These are phyloP conservation scores for Thamnophis elegans DNA, from an alignment of 2,797 vertebrate genomes.

Conservation along the genomic window DNA sequence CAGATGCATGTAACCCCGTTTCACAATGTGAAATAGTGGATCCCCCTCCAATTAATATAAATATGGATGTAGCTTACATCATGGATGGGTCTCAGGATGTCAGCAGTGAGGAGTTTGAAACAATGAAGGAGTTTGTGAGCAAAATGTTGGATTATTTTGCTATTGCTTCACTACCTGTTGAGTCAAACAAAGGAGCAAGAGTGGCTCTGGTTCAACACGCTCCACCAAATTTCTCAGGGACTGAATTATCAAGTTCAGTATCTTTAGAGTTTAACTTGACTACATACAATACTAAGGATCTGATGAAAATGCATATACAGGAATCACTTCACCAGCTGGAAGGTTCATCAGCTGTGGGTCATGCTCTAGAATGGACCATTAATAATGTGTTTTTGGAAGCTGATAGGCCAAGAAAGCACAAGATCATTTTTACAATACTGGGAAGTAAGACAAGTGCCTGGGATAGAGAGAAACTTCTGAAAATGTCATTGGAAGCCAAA, in stretches of 20 bases:
- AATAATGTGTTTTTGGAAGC: slow-evolving; percentile 71
- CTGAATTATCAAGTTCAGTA: slow-evolving; percentile 50
- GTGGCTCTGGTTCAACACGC: slow-evolving; percentile 79
- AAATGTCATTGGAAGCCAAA: slow-evolving; percentile 74
- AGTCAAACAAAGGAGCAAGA: slow-evolving; percentile 57
- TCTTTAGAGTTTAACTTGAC: slow-evolving; percentile 77
- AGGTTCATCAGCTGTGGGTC: slow-evolving; percentile 72
- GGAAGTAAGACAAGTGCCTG: slow-evolving; percentile 71
- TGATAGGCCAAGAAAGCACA: slow-evolving; percentile 61
- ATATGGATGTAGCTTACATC: slow-evolving; percentile 79
- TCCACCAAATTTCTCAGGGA: slow-evolving; percentile 53
- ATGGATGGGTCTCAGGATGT: slow-evolving; percentile 79
- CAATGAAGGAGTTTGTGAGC: slow-evolving; percentile 75
- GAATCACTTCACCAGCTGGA: slow-evolving; percentile 67
- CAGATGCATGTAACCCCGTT: slow-evolving; percentile 79
- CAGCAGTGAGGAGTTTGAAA: slow-evolving; percentile 69
- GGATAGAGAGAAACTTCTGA: slow-evolving; percentile 73
- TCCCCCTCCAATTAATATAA: slow-evolving; percentile 58
- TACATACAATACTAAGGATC: slow-evolving; percentile 46
- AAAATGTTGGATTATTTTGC: slow-evolving; percentile 76
- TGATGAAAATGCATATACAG: slow-evolving; percentile 76
- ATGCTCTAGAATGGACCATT: slow-evolving; percentile 74
- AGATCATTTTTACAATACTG: slow-evolving; percentile 74
- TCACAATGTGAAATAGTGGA: slow-evolving; percentile 58
- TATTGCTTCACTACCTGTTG: slow-evolving; percentile 66